These are phyloP conservation scores for Drosophila paramelanica DNA, from an alignment of 2,888 invertebrate genomes.

Conservation along the genomic window DNA sequence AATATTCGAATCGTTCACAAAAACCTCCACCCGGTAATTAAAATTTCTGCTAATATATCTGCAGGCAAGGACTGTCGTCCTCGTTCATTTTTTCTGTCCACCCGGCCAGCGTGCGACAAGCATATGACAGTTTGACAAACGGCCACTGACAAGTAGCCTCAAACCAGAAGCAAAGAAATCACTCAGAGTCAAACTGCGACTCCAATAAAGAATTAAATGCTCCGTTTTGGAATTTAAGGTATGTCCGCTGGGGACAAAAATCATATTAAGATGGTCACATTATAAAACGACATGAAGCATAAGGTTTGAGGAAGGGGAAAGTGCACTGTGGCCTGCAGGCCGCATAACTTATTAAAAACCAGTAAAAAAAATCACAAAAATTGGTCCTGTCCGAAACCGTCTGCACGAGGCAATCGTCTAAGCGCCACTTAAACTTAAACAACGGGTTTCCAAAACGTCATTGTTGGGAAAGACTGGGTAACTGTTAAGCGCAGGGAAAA, in stretches of 20 bases:
- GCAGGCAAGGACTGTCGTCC: slow-evolving; percentile 9
- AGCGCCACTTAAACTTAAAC: slow-evolving; percentile 74
- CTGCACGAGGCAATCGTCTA: slow-evolving; percentile 54
- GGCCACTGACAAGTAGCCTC: slow-evolving; percentile 54
- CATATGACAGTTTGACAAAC: slow-evolving; percentile 84
- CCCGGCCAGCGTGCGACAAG: slow-evolving; percentile 76
- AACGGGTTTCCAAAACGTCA: slow-evolving; percentile 56
- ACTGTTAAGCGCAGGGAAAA: not conserved
- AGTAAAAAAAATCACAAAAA: slow-evolving; percentile 49
- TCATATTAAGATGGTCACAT: slow-evolving; percentile 83
- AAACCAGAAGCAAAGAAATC: slow-evolving; percentile 10
- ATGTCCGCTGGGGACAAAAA: slow-evolving; percentile 82
- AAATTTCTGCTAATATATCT: slow-evolving; percentile 84
- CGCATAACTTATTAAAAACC: slow-evolving; percentile 83
- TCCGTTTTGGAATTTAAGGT: slow-evolving; percentile 79
- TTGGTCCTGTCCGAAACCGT: slow-evolving; percentile 64
- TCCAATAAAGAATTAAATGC: slow-evolving; percentile 53
- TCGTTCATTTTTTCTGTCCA: slow-evolving; percentile 12
- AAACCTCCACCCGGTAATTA: slow-evolving; percentile 75
- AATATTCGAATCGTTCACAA: slow-evolving; percentile 52
- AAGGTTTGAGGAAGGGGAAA: not conserved
- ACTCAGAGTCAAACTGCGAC: slow-evolving; percentile 17
- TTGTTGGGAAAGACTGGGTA: not conserved
- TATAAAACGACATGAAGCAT: slow-evolving; percentile 73
- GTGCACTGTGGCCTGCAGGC: slow-evolving; percentile 44